These are phyloP conservation scores for Atractosteus spatula DNA, from an alignment of 2,113 vertebrate genomes.

Conservation along the genomic window DNA sequence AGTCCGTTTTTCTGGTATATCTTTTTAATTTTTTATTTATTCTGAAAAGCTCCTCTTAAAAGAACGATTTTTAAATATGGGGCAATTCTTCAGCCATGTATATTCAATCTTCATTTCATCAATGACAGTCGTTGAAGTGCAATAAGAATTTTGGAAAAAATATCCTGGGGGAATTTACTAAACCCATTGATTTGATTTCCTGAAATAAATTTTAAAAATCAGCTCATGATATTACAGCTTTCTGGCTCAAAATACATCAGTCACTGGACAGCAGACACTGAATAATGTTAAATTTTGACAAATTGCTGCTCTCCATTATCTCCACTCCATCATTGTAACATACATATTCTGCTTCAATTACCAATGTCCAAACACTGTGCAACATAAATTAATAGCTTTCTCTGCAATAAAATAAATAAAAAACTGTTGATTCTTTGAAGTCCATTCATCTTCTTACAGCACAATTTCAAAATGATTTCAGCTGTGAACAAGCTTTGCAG, in stretches of 20 bases:
- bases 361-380: too few relatives aligned
- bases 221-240: too few relatives aligned
- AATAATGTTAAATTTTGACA: too few relatives aligned
- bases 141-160: not conserved
- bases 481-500: constrained; percentile 11
- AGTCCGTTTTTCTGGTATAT: too few relatives aligned
- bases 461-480: constrained; percentile 15
- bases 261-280: too few relatives aligned
- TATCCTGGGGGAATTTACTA: too few relatives aligned
- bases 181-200: too few relatives aligned
- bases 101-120: not conserved
- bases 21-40: not conserved
- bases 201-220: too few relatives aligned
- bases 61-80: not conserved
- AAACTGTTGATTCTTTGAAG: not conserved
- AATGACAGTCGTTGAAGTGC: not conserved
- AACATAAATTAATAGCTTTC: not conserved
- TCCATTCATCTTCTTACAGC: constrained; percentile 8
- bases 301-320: too few relatives aligned
- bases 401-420: not conserved
- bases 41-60: not conserved
- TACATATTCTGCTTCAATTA: too few relatives aligned
- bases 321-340: too few relatives aligned
- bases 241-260: too few relatives aligned
- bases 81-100: not conserved